Percentiles rank a stretch among this genome's conserved stretches.
Conservation (phyloP, 1,140 invertebrate genomes). For the Pinna nobilis region DNA sequence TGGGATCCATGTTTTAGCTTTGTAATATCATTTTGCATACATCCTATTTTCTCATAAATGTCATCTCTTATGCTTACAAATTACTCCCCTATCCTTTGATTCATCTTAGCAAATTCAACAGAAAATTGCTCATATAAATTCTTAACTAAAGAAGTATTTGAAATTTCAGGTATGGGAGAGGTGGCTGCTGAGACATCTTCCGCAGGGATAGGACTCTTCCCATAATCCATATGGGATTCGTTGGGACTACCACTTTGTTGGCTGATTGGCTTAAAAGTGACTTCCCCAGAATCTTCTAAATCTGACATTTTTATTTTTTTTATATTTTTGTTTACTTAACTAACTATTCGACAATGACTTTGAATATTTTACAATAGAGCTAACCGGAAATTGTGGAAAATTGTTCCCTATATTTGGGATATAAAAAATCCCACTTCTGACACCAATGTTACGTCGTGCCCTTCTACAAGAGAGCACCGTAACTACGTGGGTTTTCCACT, state of each 20-base stretch:
- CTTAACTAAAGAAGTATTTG: constrained; percentile 2
- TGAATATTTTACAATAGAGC: not conserved
- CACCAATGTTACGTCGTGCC: not conserved
- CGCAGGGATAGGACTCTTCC: not conserved
- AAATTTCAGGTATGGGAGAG: constrained; percentile 7
- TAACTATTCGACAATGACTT: not conserved
- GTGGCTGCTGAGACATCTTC: not conserved
- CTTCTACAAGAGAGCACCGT: too few relatives aligned
- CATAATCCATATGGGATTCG: not conserved
- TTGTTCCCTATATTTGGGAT: not conserved
- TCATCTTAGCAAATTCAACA: constrained; percentile 16
- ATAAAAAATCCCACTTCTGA: constrained; percentile 12
- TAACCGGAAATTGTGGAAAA: constrained; percentile 13
- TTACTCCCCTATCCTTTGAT: not conserved
- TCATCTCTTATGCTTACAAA: not conserved
- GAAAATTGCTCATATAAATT: constrained; percentile 15
- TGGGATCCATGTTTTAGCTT: constrained; percentile 2
- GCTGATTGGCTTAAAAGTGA: not conserved
- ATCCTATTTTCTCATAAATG: constrained; percentile 1
- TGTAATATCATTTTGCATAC: constrained; percentile 2
- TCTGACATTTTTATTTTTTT: constrained; percentile 2
- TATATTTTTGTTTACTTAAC: not conserved
- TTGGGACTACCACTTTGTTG: not conserved
- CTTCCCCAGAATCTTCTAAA: constrained; percentile 11
- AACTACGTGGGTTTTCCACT: not conserved